Evolutionary conservation across 2,797 vertebrate species (phyloP).

Genomic region (Orientallactaga sibirica): DNA sequence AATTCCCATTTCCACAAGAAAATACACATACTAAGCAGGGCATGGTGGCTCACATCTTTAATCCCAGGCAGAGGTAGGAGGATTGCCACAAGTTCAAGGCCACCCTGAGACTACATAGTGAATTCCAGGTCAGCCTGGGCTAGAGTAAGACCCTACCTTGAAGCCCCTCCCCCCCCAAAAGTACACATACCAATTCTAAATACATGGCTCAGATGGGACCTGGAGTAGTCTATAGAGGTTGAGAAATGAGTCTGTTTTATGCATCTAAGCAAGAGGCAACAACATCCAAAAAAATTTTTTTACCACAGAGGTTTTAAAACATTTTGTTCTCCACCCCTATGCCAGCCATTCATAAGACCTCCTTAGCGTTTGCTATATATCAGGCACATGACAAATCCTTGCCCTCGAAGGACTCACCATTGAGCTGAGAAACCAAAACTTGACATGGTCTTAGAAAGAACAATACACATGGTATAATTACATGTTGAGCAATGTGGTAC

Average conservation of each 20-base stretch:
- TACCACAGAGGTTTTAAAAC: background rate
- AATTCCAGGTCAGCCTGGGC: too few species aligned
- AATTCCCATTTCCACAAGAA: too few species aligned
- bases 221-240: background rate
- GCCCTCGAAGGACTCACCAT: constrained; percentile 43
- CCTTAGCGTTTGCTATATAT: background rate
- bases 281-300: constrained; percentile 31
- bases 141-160: too few species aligned
- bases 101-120: too few species aligned
- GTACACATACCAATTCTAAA: background rate
- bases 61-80: too few species aligned
- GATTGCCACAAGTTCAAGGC: too few species aligned
- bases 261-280: background rate
- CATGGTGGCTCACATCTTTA: too few species aligned
- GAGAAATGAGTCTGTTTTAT: background rate
- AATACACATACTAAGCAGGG: too few species aligned
- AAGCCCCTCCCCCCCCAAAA: background rate
- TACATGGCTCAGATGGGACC: background rate
- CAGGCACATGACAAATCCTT: background rate
- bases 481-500: background rate
- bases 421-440: constrained; percentile 39
- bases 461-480: background rate
- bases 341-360: background rate
- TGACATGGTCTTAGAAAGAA: constrained; percentile 17
- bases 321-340: background rate